These are phyloP conservation scores for Dioctria rufipes DNA, from an alignment of 2,888 invertebrate species.

Conservation along the genomic window DNA sequence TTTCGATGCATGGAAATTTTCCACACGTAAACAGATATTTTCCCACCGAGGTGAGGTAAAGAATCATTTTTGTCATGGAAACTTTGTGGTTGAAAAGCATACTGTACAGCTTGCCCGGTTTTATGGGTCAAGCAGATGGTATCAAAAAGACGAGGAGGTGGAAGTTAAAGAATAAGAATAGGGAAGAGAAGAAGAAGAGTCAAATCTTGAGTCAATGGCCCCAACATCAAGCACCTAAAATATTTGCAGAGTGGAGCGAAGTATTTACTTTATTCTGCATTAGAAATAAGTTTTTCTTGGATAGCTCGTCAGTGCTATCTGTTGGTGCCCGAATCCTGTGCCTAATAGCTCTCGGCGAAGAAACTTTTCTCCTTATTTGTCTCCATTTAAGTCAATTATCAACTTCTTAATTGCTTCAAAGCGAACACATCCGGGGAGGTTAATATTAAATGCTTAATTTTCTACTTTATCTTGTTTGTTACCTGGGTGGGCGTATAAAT, in stretches of 20 bases:
- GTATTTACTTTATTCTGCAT: slow-evolving; percentile 2
- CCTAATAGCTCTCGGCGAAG: slow-evolving; percentile 11
- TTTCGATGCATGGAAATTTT: too few species aligned
- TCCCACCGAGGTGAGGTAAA: neutral
- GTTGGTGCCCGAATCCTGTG: neutral
- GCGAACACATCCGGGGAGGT: slow-evolving; percentile 4
- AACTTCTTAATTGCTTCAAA: slow-evolving; percentile 35
- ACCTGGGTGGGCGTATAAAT: slow-evolving; percentile 5
- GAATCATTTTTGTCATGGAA: neutral
- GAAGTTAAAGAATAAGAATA: too few species aligned
- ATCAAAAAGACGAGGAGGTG: too few species aligned
- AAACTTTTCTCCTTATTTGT: slow-evolving; percentile 23
- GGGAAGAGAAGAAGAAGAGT: neutral
- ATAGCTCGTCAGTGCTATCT: too few species aligned
- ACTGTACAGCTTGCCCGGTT: neutral
- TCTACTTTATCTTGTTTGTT: neutral
- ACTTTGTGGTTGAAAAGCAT: neutral
- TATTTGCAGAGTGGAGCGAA: slow-evolving; percentile 6
- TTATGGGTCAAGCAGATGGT: neutral
- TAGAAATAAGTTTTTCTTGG: slow-evolving; percentile 11
- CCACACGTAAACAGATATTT: neutral
- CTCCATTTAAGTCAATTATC: slow-evolving; percentile 44
- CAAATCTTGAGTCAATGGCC: slow-evolving; percentile 13
- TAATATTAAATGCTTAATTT: slow-evolving; percentile 29
- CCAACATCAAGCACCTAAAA: neutral